A percentile compares a stretch with the other conserved stretches of the same genome.
Evolutionary conservation across 2,797 vertebrate species (phyloP).

Genomic region (Podargus strigoides): DNA sequence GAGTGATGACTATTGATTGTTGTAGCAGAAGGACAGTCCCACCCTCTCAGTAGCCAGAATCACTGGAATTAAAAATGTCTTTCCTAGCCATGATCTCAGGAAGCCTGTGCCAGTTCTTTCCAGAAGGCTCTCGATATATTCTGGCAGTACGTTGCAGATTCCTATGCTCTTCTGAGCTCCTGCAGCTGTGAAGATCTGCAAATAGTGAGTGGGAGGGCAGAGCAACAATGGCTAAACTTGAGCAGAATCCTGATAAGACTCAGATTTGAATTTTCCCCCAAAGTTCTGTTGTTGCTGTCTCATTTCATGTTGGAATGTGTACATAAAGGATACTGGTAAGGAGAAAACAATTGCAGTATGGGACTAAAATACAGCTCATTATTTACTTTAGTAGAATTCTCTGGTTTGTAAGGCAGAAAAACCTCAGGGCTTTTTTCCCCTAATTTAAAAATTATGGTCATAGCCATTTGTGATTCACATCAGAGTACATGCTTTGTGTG

Average conservation of each 20-base stretch:
- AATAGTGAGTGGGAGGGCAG: background rate
- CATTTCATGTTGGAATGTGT: background rate
- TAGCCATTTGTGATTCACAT: background rate
- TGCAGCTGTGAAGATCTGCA: background rate
- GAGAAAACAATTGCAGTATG: background rate
- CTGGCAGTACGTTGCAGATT: background rate
- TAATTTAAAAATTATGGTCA: background rate
- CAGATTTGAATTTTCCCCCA: background rate
- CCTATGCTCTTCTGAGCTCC: background rate
- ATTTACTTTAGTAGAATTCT: background rate
- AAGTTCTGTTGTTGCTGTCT: background rate
- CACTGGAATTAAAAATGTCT: background rate
- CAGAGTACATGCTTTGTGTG: background rate
- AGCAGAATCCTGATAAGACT: background rate
- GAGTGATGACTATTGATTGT: background rate
- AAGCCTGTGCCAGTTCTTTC: background rate
- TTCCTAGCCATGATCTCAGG: background rate
- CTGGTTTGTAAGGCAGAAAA: background rate
- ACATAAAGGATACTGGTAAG: background rate
- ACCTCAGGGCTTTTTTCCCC: accelerated
- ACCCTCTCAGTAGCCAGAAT: background rate
- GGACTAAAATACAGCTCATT: background rate
- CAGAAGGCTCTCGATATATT: background rate
- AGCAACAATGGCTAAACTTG: background rate
- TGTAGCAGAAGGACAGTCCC: background rate